phyloP scores from a whole-genome alignment of 2,797 vertebrate species.

The Gymnothorax javanicus region DNA sequence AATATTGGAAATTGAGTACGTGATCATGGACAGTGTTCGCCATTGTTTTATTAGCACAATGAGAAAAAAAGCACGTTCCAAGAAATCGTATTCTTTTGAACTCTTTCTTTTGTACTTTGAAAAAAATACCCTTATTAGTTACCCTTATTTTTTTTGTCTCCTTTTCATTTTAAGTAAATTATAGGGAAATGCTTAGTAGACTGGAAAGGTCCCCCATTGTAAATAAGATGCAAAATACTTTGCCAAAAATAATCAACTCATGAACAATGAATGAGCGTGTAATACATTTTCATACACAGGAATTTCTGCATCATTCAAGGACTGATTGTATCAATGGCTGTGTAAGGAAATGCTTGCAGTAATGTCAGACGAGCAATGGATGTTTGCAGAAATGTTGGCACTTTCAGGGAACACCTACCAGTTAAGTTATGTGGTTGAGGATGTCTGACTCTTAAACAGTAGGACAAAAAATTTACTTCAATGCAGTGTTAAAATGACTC shows the following conservation, averaged over 20 bases:
- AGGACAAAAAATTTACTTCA: neutral
- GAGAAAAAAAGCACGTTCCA: neutral
- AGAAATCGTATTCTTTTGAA: conserved; percentile 8
- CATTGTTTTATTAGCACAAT: neutral
- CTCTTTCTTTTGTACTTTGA: neutral
- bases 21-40: neutral
- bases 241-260: conserved; percentile 65
- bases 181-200: conserved; percentile 71
- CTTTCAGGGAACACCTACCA: conserved; percentile 52
- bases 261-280: conserved; percentile 58
- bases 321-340: conserved; percentile 47
- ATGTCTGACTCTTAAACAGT: conserved; percentile 51
- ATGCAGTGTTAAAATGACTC: conserved; percentile 48
- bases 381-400: conserved; percentile 37
- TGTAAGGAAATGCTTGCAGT: conserved; percentile 40
- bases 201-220: conserved; percentile 71
- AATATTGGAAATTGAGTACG: neutral
- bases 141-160: conserved; percentile 52
- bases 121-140: neutral
- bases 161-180: conserved; percentile 61
- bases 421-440: conserved; percentile 52
- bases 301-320: conserved; percentile 44
- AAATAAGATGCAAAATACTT: conserved; percentile 59
- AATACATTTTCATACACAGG: conserved; percentile 7
- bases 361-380: conserved; percentile 44